Evolutionary conservation across 2,888 invertebrate genomes (phyloP).

Genomic region (Scrobipalpa atriplicella): DNA sequence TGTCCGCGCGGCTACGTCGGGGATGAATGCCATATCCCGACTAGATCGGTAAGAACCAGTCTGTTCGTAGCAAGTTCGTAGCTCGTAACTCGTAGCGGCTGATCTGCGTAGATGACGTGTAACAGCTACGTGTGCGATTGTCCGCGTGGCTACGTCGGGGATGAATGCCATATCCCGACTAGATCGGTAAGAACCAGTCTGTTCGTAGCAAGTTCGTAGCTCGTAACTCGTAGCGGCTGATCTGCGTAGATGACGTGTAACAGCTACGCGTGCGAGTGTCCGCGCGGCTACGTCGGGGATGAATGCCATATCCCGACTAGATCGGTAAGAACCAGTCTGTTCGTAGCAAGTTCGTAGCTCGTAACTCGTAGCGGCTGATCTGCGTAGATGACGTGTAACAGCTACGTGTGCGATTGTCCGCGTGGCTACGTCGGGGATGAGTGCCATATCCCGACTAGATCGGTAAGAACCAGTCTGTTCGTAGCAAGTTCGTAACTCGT

Average conservation of each 20-base stretch:
- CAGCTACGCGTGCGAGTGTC: slow-evolving; percentile 89
- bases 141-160: slow-evolving; percentile 86
- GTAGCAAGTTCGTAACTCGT: no score
- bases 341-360: no score
- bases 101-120: slow-evolving; percentile 87
- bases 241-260: slow-evolving; percentile 88
- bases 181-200: neutral
- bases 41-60: slow-evolving; percentile 81
- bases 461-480: slow-evolving; percentile 78
- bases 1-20: slow-evolving; percentile 88
- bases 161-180: slow-evolving; percentile 83
- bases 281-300: slow-evolving; percentile 86
- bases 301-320: slow-evolving; percentile 82
- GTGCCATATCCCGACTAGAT: slow-evolving; percentile 85
- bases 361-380: slow-evolving; percentile 29
- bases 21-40: slow-evolving; percentile 86
- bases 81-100: slow-evolving; percentile 75
- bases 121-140: slow-evolving; percentile 90
- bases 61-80: neutral
- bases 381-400: slow-evolving; percentile 90
- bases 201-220: neutral
- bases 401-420: slow-evolving; percentile 89
- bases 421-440: slow-evolving; percentile 87
- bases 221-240: slow-evolving; percentile 78
- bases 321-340: neutral